Evolutionary conservation across 37 sponge, comb jelly and placozoan species (phyloP).

Genomic region (Theonella swinhoei): DNA sequence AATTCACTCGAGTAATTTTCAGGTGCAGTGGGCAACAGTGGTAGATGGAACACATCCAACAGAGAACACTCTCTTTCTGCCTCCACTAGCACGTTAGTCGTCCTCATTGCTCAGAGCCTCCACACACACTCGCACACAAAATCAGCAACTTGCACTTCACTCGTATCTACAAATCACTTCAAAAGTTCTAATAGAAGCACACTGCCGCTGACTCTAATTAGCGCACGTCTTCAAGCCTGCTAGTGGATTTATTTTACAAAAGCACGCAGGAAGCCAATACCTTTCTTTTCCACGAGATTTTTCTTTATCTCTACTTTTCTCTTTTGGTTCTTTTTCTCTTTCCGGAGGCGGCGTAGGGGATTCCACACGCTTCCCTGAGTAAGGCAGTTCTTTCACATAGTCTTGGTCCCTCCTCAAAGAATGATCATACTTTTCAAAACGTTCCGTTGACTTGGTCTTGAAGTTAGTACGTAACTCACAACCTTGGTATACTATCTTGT

Average conservation of each 20-base stretch:
- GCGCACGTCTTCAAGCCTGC: neutral
- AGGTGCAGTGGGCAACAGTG: too few relatives aligned
- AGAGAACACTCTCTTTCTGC: too few relatives aligned
- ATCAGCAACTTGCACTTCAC: too few relatives aligned
- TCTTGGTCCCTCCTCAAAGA: neutral
- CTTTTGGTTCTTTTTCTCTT: neutral
- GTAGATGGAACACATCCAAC: too few relatives aligned
- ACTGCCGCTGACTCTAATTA: neutral
- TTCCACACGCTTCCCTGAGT: neutral
- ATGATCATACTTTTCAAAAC: slow-evolving; percentile 1
- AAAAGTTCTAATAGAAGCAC: neutral
- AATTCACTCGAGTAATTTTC: too few relatives aligned
- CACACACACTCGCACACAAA: too few relatives aligned
- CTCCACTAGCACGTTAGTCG: too few relatives aligned
- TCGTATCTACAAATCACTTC: too few relatives aligned
- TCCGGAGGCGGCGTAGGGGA: neutral
- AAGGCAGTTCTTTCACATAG: neutral
- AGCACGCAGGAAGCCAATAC: neutral
- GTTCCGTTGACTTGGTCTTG: slow-evolving; percentile 51
- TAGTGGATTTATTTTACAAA: neutral
- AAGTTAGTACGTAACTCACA: slow-evolving; percentile 73
- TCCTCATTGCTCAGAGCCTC: too few relatives aligned
- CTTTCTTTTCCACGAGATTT: slow-evolving; percentile 11
- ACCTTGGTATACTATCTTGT: slow-evolving; percentile 43
- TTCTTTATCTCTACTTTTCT: neutral